These are phyloP conservation scores for Limulus polyphemus DNA, from an alignment of 2,888 invertebrate genomes.

Conservation along the genomic window DNA sequence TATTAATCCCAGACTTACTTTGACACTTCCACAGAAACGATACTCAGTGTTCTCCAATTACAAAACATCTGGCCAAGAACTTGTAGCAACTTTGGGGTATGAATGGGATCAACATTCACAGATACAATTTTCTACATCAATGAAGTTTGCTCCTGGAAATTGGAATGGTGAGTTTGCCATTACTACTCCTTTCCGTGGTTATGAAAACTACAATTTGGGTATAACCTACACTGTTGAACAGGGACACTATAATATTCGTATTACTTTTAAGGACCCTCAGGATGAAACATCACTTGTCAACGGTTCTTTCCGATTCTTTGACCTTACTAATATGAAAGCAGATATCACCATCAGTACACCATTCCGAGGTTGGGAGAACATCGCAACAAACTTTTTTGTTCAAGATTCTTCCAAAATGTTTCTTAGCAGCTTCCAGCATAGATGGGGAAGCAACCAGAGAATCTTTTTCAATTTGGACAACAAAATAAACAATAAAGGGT, in stretches of 20 bases:
- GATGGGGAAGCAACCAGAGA: not conserved
- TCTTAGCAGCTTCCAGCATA: not conserved
- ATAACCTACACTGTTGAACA: conserved; percentile 7
- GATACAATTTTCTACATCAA: not conserved
- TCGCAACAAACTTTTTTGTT: conserved; percentile 7
- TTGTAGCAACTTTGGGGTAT: conserved; percentile 1
- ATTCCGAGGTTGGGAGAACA: conserved; percentile 7
- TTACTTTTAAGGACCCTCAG: conserved; percentile 10
- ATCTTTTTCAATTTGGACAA: not conserved
- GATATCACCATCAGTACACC: conserved; percentile 12
- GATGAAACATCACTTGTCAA: conserved; percentile 8
- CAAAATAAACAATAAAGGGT: not conserved
- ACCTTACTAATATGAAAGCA: conserved; percentile 4
- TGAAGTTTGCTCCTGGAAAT: not conserved
- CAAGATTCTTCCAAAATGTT: conserved; percentile 8
- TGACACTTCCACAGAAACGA: conserved; percentile 10
- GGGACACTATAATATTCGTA: conserved; percentile 6
- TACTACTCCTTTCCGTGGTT: conserved; percentile 10
- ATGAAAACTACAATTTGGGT: conserved; percentile 9
- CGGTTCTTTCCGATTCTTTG: conserved; percentile 2
- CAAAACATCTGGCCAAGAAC: not conserved
- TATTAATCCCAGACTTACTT: conserved; percentile 16
- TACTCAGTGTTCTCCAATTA: conserved; percentile 15
- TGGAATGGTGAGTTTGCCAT: conserved; percentile 2
- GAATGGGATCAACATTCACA: conserved; percentile 4